Evolutionary conservation across 2,797 vertebrate species (phyloP), one percentile per base, ranked within the genome.

Genomic region (Pelochelys cantorii): DNA sequence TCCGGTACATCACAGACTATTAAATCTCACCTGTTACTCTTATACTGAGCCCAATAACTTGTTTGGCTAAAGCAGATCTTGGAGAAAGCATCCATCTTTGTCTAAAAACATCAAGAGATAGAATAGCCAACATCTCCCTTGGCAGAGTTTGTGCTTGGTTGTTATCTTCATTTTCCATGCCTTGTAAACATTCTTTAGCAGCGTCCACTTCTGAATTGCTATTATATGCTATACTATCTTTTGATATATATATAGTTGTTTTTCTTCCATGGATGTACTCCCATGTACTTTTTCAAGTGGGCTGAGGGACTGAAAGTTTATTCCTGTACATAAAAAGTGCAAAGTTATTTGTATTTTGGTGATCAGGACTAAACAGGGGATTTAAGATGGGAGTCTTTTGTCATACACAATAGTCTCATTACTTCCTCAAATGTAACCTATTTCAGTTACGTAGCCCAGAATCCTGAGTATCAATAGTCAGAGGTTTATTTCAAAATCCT

Each of bases 401-500:
- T 68, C n/a, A 68, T 68, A 60, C 25, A 34, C n/a, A 34, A 68
- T 68, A 68, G n/a, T 34, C 60, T 9, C 42, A 84, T 71, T 1
- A 0, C 55, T 94, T 85, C 71, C 91, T 77, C 85, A n/a, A 86
- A 37, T 22, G 3, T 37, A 87, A 81, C 29, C 5, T 75, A 3
- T 83, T 92, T 27, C 56, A 57, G 34, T 25, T n/a, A 83, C 48
- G 5, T 85, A 84, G 3, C 5, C 85, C 23, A 53, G 29, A 15
- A 4, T 90, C 95, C 87, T 81, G 94, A 83, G n/a, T 17, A 48
- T 29, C 37, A 34, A 81, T 59, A 81, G 53, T 42, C 17, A 57
- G 15, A 0, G 0, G 3, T 11, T 84, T 91, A 10, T 84, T 90
- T 3, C 84, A 80, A 96, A 91, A 83, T 55, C 14, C 22, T 77